A percentile compares a stretch with the other conserved stretches of the same genome.
Conservation (phyloP, 2,113 vertebrate genomes). For the Tragulus kanchil region DNA sequence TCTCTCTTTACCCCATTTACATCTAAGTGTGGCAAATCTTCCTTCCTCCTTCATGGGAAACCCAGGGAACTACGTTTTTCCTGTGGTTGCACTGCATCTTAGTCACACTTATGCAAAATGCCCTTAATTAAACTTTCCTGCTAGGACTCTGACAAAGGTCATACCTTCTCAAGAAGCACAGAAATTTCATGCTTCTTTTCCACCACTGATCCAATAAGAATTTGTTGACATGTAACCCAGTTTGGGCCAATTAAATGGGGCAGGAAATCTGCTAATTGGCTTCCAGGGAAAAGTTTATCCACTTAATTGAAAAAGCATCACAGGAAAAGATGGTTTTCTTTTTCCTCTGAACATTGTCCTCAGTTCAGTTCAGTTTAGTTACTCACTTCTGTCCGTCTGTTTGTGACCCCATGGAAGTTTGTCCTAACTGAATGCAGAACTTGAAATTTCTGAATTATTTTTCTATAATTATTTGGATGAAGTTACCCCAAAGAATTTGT, state of each 20-base stretch:
- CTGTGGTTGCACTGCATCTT: not conserved
- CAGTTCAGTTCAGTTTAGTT: too few species aligned
- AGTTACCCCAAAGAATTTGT: not conserved
- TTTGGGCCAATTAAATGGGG: not conserved
- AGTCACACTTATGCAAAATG: not conserved
- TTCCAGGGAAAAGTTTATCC: not conserved
- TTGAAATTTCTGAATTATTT: not conserved
- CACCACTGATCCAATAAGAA: not conserved
- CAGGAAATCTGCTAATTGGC: not conserved
- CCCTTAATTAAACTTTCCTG: not conserved
- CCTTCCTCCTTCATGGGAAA: not conserved
- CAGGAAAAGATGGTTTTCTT: not conserved
- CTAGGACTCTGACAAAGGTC: not conserved
- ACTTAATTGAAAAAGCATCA: not conserved
- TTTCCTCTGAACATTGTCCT: not conserved
- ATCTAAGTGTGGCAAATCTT: not conserved
- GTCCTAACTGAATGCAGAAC: not conserved
- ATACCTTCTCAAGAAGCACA: not conserved
- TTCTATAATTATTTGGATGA: not conserved
- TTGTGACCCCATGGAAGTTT: too few species aligned
- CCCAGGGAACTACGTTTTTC: not conserved
- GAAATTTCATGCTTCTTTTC: not conserved
- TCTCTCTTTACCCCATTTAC: not conserved
- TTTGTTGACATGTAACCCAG: not conserved
- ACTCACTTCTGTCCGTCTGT: too few species aligned